A percentile compares a stretch with the other conserved stretches of the same genome.
These are phyloP conservation scores for Cantharis lateralis DNA, from an alignment of 2,888 invertebrate genomes.

Conservation along the genomic window DNA sequence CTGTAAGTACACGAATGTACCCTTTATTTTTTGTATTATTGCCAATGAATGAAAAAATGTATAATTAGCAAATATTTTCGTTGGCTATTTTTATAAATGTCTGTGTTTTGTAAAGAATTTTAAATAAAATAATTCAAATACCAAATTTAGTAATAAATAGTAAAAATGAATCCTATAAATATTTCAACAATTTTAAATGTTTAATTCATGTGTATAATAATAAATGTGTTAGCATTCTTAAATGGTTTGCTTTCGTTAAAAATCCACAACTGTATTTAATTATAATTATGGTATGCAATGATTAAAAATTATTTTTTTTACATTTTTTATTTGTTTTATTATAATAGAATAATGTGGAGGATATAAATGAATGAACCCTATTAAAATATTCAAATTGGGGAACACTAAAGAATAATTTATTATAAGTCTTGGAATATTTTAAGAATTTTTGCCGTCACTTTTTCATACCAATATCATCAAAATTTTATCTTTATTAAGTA, in stretches of 20 bases:
- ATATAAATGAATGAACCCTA: not conserved
- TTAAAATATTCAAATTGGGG: not conserved
- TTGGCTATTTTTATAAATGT: not conserved
- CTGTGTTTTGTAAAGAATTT: not conserved
- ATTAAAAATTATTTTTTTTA: not conserved
- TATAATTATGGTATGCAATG: not conserved
- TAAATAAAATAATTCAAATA: not conserved
- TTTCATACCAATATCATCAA: no score
- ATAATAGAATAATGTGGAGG: not conserved
- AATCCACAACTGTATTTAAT: not conserved
- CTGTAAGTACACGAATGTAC: not conserved
- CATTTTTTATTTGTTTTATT: not conserved
- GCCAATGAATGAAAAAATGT: not conserved
- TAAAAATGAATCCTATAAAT: not conserved
- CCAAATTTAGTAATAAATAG: not conserved
- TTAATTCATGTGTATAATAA: not conserved
- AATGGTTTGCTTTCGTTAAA: not conserved
- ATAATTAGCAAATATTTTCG: not conserved
- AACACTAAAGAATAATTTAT: not conserved
- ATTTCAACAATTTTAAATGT: not conserved
- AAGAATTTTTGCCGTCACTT: not conserved
- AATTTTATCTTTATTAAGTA: no score
- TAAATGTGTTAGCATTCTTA: not conserved
- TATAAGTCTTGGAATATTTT: not conserved
- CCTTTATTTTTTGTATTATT: not conserved